These are phyloP conservation scores for Agrotis exclamationis DNA, from an alignment of 2,888 invertebrate genomes.

Conservation along the genomic window DNA sequence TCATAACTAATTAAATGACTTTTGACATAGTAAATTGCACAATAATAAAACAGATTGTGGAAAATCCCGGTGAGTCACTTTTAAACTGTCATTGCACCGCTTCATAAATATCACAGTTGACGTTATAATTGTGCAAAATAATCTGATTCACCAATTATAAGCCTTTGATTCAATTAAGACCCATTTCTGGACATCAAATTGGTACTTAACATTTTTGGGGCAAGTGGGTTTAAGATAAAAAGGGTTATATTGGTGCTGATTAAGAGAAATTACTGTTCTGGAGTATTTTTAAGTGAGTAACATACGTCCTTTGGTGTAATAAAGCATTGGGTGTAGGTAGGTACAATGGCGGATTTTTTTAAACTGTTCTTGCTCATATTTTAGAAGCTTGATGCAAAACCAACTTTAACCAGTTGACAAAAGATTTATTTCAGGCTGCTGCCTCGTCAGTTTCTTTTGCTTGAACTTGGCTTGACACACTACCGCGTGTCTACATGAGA, in stretches of 20 bases:
- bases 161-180: slow-evolving; percentile 58
- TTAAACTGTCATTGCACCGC: slow-evolving; percentile 13
- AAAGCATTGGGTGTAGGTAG: no score
- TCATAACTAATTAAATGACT: not conserved
- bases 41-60: slow-evolving; percentile 8
- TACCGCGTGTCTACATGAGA: no score
- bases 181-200: slow-evolving; percentile 55
- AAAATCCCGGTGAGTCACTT: slow-evolving; percentile 14
- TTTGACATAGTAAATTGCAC: slow-evolving; percentile 13
- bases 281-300: slow-evolving; percentile 8
- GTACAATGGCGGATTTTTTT: not conserved
- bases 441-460: no score
- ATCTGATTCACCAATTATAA: slow-evolving; percentile 63
- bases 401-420: no score
- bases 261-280: slow-evolving; percentile 27
- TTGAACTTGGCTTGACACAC: no score
- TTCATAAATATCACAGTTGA: slow-evolving; percentile 33
- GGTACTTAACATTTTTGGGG: slow-evolving; percentile 49
- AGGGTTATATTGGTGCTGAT: slow-evolving; percentile 44
- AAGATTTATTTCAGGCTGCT: no score
- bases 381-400: no score
- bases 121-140: slow-evolving; percentile 50
- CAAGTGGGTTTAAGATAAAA: slow-evolving; percentile 53
- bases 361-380: not conserved
- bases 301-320: not conserved